Conservation (phyloP, 1,140 invertebrate species). For the Leptestheria dahalacensis region DNA sequence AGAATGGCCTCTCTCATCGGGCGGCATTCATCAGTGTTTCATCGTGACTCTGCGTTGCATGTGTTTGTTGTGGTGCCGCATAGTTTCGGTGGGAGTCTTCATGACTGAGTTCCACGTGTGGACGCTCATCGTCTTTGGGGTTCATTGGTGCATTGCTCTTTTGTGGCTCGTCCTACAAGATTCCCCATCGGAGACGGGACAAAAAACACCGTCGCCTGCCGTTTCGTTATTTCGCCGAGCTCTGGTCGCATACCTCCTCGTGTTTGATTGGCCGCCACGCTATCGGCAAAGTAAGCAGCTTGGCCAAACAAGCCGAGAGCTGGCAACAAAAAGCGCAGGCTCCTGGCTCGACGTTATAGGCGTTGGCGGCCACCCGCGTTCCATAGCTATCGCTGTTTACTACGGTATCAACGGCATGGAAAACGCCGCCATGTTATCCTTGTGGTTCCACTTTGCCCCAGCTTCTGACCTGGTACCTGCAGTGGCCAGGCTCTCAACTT, state of each 20-base stretch:
- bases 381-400: constrained; percentile 14
- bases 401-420: constrained; percentile 15
- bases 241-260: constrained; percentile 11
- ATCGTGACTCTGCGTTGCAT: constrained; percentile 10
- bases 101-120: constrained; percentile 15
- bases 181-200: constrained; percentile 8
- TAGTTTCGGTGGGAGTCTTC: constrained; percentile 14
- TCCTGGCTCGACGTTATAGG: constrained; percentile 11
- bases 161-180: constrained; percentile 15
- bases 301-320: not conserved
- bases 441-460: constrained; percentile 15
- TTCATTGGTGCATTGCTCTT: constrained; percentile 14
- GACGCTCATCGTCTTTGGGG: constrained; percentile 14
- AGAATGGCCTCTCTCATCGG: not conserved
- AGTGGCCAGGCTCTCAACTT: constrained; percentile 12
- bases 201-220: constrained; percentile 3
- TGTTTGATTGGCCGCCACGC: constrained; percentile 16
- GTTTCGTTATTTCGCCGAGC: constrained; percentile 11
- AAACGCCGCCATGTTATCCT: constrained; percentile 15
- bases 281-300: not conserved
- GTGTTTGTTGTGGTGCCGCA: constrained; percentile 15
- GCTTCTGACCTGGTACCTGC: constrained; percentile 1
- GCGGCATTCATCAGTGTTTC: constrained; percentile 6
- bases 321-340: not conserved
- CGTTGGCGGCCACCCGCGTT: constrained; percentile 7